Evolutionary conservation across 2,113 vertebrate genomes (phyloP).

Genomic region (Heterocephalus glaber): DNA sequence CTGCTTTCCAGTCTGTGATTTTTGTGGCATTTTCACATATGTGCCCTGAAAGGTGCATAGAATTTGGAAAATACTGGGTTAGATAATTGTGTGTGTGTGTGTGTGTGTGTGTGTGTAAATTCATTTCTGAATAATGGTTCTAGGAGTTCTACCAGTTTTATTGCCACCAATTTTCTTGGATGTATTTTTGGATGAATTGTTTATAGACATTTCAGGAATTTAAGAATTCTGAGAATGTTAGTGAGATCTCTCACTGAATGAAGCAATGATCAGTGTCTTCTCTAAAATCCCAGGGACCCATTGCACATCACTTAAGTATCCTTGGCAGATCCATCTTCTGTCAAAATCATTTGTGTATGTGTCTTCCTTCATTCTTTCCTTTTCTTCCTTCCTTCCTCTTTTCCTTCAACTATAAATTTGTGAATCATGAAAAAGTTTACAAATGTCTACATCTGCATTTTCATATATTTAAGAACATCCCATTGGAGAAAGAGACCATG

Average conservation of each 20-base stretch:
- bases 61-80: not conserved
- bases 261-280: not conserved
- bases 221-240: not conserved
- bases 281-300: not conserved
- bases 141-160: not conserved
- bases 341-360: not conserved
- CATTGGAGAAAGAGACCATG: no score
- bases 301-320: not conserved
- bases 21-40: not conserved
- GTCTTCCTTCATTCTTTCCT: not conserved
- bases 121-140: not conserved
- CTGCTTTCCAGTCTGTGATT: not conserved
- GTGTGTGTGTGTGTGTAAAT: not conserved
- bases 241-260: not conserved
- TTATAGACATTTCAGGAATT: conserved; percentile 5
- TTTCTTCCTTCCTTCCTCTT: not conserved
- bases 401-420: not conserved
- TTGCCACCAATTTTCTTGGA: not conserved
- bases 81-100: no score
- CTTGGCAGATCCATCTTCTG: not conserved
- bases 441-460: no score
- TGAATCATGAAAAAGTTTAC: no score
- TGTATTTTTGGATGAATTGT: not conserved
- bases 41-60: not conserved
- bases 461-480: no score